Conservation (phyloP, 2,797 vertebrate species). For the Alectoris magna region DNA sequence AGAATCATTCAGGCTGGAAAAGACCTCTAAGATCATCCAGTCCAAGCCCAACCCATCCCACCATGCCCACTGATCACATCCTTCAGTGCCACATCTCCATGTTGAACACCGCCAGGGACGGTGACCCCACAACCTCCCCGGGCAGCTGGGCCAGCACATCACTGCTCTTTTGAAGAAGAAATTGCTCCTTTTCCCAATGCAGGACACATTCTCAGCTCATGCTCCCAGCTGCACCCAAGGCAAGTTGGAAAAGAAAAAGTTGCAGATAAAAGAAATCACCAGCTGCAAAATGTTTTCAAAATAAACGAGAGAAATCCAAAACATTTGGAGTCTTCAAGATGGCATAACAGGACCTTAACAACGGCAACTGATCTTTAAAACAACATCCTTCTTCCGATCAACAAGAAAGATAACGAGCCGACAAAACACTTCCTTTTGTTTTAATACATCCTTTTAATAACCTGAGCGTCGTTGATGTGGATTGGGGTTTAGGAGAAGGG, state of each 20-base stretch:
- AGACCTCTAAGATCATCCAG: no score
- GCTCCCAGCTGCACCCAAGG: neutral
- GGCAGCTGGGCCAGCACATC: no score
- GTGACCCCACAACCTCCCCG: no score
- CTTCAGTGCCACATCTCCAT: no score
- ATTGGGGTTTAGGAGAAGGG: neutral
- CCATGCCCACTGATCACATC: no score
- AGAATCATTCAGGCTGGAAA: no score
- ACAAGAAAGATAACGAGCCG: neutral
- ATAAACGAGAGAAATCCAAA: constrained; percentile 26
- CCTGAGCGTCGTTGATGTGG: accelerated
- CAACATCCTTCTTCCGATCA: neutral
- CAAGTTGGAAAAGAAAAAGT: neutral
- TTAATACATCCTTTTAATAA: neutral
- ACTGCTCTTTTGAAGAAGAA: no score
- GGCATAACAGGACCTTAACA: neutral
- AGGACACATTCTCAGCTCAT: neutral
- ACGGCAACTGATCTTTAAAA: neutral
- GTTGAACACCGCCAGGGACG: no score
- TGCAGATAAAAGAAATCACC: neutral
- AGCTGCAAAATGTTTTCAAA: constrained; percentile 22
- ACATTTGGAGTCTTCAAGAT: neutral
- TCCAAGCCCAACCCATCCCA: no score
- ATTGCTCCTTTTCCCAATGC: no score
- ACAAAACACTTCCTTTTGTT: neutral